Conservation (phyloP, 2,113 vertebrate genomes). For the Typhlomys cinereus region DNA sequence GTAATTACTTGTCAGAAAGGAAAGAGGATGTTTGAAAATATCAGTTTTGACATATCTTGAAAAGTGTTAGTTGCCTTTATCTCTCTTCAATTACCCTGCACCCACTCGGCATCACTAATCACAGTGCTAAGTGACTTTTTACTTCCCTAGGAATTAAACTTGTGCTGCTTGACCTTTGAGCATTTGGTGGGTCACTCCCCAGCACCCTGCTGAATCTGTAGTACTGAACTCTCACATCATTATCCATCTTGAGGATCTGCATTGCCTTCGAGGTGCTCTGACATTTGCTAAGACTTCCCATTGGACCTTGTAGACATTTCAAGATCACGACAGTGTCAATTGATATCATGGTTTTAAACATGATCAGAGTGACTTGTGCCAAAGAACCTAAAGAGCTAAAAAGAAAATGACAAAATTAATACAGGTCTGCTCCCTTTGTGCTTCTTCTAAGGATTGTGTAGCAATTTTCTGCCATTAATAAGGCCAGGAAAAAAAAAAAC, state of each 20-base stretch:
- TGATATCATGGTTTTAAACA: constrained; percentile 69
- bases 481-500: constrained; percentile 18
- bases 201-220: constrained; percentile 64
- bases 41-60: constrained; percentile 11
- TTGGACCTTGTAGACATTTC: constrained; percentile 74
- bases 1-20: constrained; percentile 48
- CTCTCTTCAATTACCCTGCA: constrained; percentile 35
- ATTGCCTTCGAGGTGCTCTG: constrained; percentile 75
- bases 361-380: constrained; percentile 50
- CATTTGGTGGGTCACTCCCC: constrained; percentile 59
- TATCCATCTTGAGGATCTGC: constrained; percentile 76
- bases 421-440: neutral
- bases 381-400: constrained; percentile 61
- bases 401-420: constrained; percentile 53
- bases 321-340: constrained; percentile 63
- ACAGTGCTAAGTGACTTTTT: constrained; percentile 64
- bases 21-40: constrained; percentile 7
- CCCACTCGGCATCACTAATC: neutral
- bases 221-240: constrained; percentile 73
- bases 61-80: constrained; percentile 29
- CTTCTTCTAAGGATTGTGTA: constrained; percentile 29
- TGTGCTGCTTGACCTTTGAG: constrained; percentile 71
- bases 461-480: constrained; percentile 38
- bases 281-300: constrained; percentile 81
- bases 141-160: constrained; percentile 69